These are phyloP conservation scores for Nomada ruficornis DNA, from an alignment of 2,888 invertebrate genomes.

Conservation along the genomic window DNA sequence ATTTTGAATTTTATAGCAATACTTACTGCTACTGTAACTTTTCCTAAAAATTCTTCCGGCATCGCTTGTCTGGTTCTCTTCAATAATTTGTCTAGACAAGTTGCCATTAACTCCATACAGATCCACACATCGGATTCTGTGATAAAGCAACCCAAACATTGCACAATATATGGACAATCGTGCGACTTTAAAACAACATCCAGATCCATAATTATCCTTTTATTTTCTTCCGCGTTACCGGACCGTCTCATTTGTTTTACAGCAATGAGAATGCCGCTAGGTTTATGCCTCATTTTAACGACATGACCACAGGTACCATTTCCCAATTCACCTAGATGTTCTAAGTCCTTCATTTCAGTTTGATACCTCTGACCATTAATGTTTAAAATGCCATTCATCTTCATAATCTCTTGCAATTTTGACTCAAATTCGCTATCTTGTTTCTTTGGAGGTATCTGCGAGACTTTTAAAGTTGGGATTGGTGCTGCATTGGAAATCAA, in stretches of 20 bases:
- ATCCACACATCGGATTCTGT: conserved; percentile 99
- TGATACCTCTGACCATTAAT: conserved; percentile 92
- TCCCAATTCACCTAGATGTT: conserved; percentile 94
- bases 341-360: conserved; percentile 93
- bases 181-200: conserved; percentile 99
- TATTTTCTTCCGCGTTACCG: conserved; percentile 98
- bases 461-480: conserved; percentile 79
- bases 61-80: conserved; percentile 94
- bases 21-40: conserved; percentile 97
- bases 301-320: conserved; percentile 99
- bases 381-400: conserved; percentile 95
- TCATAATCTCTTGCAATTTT: conserved; percentile 96
- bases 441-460: conserved; percentile 88
- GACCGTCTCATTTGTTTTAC: conserved; percentile 99
- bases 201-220: conserved; percentile 99
- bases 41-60: conserved; percentile 97
- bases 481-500: conserved; percentile 76
- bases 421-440: conserved; percentile 88
- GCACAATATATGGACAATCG: conserved; percentile 98
- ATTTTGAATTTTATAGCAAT: neutral
- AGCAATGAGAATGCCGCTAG: conserved; percentile 94
- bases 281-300: conserved; percentile 96
- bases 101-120: conserved; percentile 99
- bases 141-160: conserved; percentile 98
- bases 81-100: conserved; percentile 98